Conservation (phyloP, 2,888 invertebrate species). For the Eristalinus aeneus region DNA sequence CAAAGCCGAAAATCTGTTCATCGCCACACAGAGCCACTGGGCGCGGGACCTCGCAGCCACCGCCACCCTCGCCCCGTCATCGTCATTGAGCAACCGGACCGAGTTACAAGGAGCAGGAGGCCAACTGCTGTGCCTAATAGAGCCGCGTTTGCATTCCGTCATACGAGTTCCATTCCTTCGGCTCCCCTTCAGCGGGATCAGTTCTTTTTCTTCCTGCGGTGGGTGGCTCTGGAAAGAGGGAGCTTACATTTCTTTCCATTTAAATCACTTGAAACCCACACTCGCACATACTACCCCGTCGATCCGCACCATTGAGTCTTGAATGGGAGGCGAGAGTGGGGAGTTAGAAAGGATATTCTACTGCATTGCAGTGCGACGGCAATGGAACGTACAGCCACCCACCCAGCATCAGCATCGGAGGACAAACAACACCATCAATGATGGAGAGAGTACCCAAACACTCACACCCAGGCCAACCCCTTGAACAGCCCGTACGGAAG, state of each 20-base stretch:
- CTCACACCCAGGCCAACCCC: not conserved
- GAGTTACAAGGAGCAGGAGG: conserved; percentile 12
- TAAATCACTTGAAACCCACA: conserved; percentile 50
- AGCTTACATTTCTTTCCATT: conserved; percentile 43
- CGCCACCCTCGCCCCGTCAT: not conserved
- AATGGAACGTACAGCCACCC: conserved; percentile 46
- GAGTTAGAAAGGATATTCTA: conserved; percentile 37
- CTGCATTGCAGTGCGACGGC: conserved; percentile 60
- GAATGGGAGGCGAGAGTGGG: not conserved
- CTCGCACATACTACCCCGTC: conserved; percentile 14
- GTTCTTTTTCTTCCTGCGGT: not conserved
- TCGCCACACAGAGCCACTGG: not conserved
- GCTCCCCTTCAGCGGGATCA: not conserved
- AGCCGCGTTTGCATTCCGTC: conserved; percentile 47
- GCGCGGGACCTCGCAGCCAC: too few species aligned
- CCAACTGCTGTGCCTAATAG: conserved; percentile 10
- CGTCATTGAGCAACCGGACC: not conserved
- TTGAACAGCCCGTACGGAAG: not conserved
- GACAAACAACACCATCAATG: not conserved
- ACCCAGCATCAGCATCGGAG: conserved; percentile 20
- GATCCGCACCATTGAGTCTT: not conserved
- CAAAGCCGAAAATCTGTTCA: conserved; percentile 49
- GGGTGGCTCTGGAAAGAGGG: not conserved
- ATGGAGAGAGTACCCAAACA: not conserved
- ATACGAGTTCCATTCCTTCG: conserved; percentile 17